These are phyloP conservation scores for Palythoa grandiflora DNA, from an alignment of 92 coral and sea anemone genomes.

Conservation along the genomic window DNA sequence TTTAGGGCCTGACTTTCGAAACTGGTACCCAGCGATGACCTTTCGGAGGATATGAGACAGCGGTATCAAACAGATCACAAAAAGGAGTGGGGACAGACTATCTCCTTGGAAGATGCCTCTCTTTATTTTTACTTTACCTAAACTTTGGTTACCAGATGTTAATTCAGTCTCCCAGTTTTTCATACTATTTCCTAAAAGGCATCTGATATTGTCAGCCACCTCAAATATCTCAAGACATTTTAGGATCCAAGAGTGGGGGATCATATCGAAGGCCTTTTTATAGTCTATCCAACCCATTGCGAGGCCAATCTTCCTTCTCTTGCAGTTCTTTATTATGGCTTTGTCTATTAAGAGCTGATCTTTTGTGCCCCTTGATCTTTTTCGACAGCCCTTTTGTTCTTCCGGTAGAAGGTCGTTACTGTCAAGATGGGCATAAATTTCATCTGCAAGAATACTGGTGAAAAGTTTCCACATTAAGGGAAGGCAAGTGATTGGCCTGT, in stretches of 20 bases:
- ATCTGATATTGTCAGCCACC: conserved; percentile 5
- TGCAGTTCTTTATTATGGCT: background rate
- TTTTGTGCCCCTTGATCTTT: too few species aligned
- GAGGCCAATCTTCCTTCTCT: background rate
- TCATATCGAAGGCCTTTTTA: conserved; percentile 21
- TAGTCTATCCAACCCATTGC: conserved; percentile 18
- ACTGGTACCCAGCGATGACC: too few species aligned
- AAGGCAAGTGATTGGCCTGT: too few species aligned
- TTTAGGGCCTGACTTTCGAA: too few species aligned
- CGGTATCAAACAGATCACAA: background rate
- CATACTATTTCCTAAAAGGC: conserved; percentile 12
- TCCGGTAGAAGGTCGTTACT: too few species aligned
- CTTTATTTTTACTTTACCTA: conserved; percentile 7
- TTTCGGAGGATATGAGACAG: background rate
- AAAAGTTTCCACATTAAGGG: too few species aligned
- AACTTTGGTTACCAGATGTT: background rate
- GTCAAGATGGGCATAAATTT: too few species aligned
- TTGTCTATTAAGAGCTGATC: too few species aligned
- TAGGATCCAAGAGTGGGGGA: conserved; percentile 42
- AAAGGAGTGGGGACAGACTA: conserved; percentile 20
- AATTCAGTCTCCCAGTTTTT: background rate
- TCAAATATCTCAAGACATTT: background rate
- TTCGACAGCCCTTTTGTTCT: too few species aligned
- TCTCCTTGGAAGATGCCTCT: conserved; percentile 34
- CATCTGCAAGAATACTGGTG: too few species aligned